phyloP scores from a whole-genome alignment of 2,113 vertebrate species.

The Strix uralensis region DNA sequence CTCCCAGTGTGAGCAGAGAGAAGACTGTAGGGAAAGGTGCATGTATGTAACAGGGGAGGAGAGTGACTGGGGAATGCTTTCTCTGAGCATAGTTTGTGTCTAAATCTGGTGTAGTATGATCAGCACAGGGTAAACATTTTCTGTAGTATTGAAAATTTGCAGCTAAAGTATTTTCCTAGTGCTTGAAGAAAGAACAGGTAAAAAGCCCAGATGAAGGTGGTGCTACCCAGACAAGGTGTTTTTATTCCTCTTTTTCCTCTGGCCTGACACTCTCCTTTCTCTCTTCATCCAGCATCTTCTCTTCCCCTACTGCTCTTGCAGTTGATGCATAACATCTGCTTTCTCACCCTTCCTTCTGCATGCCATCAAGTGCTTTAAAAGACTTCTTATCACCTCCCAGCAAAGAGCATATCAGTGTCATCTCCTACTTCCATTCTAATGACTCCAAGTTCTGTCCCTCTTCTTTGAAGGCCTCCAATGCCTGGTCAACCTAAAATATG shows the following conservation, averaged over 20 bases:
- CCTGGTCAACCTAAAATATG: not conserved
- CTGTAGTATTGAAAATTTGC: not conserved
- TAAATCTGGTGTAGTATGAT: not conserved
- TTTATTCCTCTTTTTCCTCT: not conserved
- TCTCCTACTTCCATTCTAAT: not conserved
- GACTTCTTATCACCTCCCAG: not conserved
- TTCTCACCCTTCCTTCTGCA: not conserved
- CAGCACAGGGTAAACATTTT: not conserved
- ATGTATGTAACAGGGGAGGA: not conserved
- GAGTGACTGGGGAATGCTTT: not conserved
- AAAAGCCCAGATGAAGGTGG: not conserved
- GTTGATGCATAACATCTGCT: not conserved
- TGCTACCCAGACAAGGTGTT: not conserved
- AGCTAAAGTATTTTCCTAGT: not conserved
- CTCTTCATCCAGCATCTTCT: not conserved
- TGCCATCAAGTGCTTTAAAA: not conserved
- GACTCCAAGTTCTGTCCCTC: not conserved
- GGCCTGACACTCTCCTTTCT: not conserved
- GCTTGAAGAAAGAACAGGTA: not conserved
- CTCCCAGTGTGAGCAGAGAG: not conserved
- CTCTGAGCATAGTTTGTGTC: not conserved
- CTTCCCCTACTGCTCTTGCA: not conserved
- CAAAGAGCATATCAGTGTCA: not conserved
- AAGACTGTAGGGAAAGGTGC: not conserved
- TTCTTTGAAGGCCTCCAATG: not conserved